Conservation (phyloP, 1,140 invertebrate species). For the Maconellicoccus hirsutus region DNA sequence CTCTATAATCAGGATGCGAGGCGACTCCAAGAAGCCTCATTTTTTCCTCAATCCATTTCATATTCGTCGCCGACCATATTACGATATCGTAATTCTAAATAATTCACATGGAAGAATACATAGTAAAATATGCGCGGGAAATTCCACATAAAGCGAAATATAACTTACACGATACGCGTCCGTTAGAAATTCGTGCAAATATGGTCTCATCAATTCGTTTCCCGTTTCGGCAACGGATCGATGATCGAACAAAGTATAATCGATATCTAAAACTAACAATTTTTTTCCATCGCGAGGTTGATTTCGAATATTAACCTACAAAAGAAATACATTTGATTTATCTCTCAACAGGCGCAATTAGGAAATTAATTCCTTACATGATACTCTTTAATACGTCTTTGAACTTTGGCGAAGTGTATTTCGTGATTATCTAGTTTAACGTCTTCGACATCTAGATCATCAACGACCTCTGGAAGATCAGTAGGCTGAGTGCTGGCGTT, state of each 20-base stretch:
- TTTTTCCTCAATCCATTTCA: constrained; percentile 98
- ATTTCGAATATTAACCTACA: constrained; percentile 64
- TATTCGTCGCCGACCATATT: constrained; percentile 90
- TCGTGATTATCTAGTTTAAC: constrained; percentile 70
- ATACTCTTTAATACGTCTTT: constrained; percentile 73
- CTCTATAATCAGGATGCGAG: constrained; percentile 74
- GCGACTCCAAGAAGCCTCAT: constrained; percentile 85
- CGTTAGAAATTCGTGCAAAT: constrained; percentile 85
- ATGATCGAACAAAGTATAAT: constrained; percentile 95
- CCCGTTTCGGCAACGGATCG: constrained; percentile 79
- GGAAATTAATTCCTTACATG: constrained; percentile 30
- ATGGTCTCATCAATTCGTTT: constrained; percentile 86
- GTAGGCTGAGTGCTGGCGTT: constrained; percentile 63
- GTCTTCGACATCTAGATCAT: constrained; percentile 75
- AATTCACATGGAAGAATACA: constrained; percentile 14
- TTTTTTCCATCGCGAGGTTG: constrained; percentile 72
- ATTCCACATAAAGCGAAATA: not conserved
- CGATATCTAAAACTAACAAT: constrained; percentile 87
- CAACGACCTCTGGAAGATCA: constrained; percentile 69
- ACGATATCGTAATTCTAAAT: constrained; percentile 66
- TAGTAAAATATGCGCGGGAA: not conserved
- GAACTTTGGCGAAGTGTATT: constrained; percentile 50
- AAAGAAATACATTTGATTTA: constrained; percentile 2
- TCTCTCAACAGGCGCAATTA: not conserved
- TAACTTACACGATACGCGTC: constrained; percentile 68